These are phyloP conservation scores for Koerneria pararmatus DNA, from an alignment of 2,888 invertebrate species.

Conservation along the genomic window DNA sequence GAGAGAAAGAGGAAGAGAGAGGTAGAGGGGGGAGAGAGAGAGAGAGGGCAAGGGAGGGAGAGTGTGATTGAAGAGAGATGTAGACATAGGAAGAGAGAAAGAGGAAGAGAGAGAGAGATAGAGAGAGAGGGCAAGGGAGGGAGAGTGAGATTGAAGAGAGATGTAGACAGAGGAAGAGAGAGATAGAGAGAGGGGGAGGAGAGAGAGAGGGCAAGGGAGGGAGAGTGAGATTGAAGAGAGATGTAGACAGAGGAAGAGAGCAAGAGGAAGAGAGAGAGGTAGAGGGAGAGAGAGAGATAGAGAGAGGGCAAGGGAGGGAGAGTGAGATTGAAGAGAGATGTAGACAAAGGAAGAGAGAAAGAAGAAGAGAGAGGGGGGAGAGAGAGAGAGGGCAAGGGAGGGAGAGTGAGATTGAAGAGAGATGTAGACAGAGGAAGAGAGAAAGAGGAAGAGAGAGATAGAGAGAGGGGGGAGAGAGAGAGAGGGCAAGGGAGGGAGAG, in stretches of 20 bases:
- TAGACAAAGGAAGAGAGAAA: background rate
- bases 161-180: too few relatives aligned
- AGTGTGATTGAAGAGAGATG: slow-evolving; percentile 10
- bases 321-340: background rate
- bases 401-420: slow-evolving; percentile 2
- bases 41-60: background rate
- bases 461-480: slow-evolving; percentile 6
- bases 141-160: too few relatives aligned
- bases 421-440: slow-evolving; percentile 6
- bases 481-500: background rate
- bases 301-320: too few relatives aligned
- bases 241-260: slow-evolving; percentile 13
- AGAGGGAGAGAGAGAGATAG: too few relatives aligned
- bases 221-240: too few relatives aligned
- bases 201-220: too few relatives aligned
- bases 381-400: background rate
- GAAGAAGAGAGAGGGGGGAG: background rate
- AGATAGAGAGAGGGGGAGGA: too few relatives aligned
- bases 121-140: too few relatives aligned
- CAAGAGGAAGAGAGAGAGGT: too few relatives aligned
- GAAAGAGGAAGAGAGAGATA: slow-evolving; percentile 5
- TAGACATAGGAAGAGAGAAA: slow-evolving; percentile 3
- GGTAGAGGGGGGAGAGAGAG: background rate
- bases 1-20: background rate
- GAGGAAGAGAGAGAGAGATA: background rate